phyloP scores from a whole-genome alignment of 2,797 vertebrate species.

The Apogon hyalosoma region DNA sequence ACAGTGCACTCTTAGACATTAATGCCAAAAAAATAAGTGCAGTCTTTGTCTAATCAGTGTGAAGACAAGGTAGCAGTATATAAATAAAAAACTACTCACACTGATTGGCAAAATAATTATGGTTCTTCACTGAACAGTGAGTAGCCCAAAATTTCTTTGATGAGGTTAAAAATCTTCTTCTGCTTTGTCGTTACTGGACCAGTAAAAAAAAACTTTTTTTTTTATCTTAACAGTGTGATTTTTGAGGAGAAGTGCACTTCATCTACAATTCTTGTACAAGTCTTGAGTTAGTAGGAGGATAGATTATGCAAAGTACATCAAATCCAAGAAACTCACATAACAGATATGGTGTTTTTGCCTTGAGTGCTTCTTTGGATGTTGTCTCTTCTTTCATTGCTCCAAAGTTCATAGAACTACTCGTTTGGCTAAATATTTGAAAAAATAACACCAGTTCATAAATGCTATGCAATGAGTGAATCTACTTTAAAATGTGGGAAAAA shows the following conservation, averaged over 20 bases:
- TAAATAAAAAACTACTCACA: conserved; percentile 13
- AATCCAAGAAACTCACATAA: conserved; percentile 23
- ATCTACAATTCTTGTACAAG: conserved; percentile 9
- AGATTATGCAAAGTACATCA: conserved; percentile 30
- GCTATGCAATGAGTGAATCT: conserved; percentile 22
- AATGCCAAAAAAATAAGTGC: not conserved
- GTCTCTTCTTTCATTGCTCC: conserved; percentile 6
- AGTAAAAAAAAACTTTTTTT: not conserved
- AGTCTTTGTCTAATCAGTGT: not conserved
- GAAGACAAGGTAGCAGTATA: not conserved
- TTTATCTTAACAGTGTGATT: conserved; percentile 6
- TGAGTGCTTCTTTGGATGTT: conserved; percentile 21
- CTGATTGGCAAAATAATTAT: conserved; percentile 14
- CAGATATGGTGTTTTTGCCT: conserved; percentile 4
- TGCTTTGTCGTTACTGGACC: conserved; percentile 7
- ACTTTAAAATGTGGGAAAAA: conserved; percentile 25
- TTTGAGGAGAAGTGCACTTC: conserved; percentile 17
- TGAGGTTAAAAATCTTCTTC: conserved; percentile 5
- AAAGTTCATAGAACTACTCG: conserved; percentile 9
- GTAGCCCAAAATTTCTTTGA: not conserved
- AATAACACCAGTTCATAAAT: conserved; percentile 18
- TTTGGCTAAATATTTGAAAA: conserved; percentile 1
- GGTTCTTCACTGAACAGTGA: conserved; percentile 6
- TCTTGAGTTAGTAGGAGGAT: conserved; percentile 4
- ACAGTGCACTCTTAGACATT: not conserved